These are phyloP conservation scores for Rhyacichthys aspro DNA, from an alignment of 2,797 vertebrate species.

Conservation along the genomic window DNA sequence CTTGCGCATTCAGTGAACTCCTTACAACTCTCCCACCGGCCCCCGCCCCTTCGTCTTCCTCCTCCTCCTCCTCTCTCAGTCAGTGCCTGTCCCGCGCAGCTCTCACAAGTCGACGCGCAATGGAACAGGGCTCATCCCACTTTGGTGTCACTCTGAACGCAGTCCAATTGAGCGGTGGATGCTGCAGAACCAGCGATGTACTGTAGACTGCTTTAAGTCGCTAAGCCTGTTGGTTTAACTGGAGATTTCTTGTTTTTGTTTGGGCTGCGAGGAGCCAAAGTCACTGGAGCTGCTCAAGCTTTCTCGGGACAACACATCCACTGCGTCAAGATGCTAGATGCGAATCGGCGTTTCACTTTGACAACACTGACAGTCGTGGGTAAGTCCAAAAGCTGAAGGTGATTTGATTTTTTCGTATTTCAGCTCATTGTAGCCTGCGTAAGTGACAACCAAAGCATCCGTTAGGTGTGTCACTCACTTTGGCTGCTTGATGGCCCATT, in stretches of 20 bases:
- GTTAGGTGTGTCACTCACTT: constrained; percentile 40
- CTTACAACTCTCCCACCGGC: constrained; percentile 7
- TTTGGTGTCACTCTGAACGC: constrained; percentile 11
- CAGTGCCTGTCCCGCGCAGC: constrained; percentile 16
- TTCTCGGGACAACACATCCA: constrained; percentile 1
- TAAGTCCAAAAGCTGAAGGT: constrained; percentile 41
- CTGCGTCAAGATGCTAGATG: constrained; percentile 52
- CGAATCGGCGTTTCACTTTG: constrained; percentile 26
- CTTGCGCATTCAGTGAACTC: constrained; percentile 21
- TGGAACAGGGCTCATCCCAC: constrained; percentile 30
- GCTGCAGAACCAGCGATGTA: constrained; percentile 40
- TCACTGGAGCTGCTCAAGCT: constrained; percentile 33
- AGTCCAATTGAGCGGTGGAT: constrained; percentile 29
- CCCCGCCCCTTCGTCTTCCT: background rate
- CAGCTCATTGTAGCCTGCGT: constrained; percentile 17
- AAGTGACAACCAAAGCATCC: constrained; percentile 43
- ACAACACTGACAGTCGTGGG: constrained; percentile 44
- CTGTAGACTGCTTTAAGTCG: constrained; percentile 6
- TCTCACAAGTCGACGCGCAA: constrained; percentile 7
- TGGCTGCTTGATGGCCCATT: constrained; percentile 4
- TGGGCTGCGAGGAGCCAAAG: background rate
- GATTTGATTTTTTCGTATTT: background rate
- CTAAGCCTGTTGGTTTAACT: constrained; percentile 1
- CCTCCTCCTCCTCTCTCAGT: constrained; percentile 14
- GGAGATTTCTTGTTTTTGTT: constrained; percentile 8